phyloP scores from a whole-genome alignment of 2,797 vertebrate species.

The Rhinella marina region DNA sequence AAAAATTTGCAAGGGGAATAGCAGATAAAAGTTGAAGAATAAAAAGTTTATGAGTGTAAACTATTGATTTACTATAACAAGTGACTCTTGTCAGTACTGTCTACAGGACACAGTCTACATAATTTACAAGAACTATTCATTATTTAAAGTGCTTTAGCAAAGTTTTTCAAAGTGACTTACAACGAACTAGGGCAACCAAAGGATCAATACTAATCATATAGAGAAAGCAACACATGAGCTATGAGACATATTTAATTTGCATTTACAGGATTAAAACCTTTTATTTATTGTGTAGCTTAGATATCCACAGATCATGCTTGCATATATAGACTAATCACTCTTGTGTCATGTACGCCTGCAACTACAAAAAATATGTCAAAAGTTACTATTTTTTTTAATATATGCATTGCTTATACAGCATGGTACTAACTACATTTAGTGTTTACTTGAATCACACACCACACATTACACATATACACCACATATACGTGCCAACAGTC shows the following conservation, averaged over 20 bases:
- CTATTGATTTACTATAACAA: constrained; percentile 30
- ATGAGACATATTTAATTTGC: constrained; percentile 33
- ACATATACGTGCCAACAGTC: too few species aligned
- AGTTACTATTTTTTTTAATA: not conserved
- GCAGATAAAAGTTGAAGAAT: constrained; percentile 23
- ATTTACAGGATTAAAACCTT: constrained; percentile 1
- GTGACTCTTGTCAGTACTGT: constrained; percentile 4
- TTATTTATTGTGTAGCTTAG: not conserved
- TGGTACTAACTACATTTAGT: not conserved
- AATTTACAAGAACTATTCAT: constrained; percentile 40
- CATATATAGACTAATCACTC: not conserved
- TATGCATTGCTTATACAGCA: not conserved
- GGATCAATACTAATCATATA: constrained; percentile 41
- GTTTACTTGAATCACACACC: not conserved
- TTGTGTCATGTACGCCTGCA: not conserved
- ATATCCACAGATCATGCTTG: not conserved
- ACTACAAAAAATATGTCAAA: not conserved
- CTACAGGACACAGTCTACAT: not conserved
- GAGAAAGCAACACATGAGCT: constrained; percentile 15
- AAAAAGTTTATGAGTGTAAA: constrained; percentile 42
- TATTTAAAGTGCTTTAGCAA: constrained; percentile 44
- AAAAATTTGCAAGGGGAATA: constrained; percentile 24
- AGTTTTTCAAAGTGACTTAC: constrained; percentile 37
- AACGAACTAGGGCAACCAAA: constrained; percentile 19
- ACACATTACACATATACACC: not conserved